Percentiles rank a stretch among this genome's conserved stretches.
Conservation (phyloP, 2,113 vertebrate species). For the Acinonyx jubatus region DNA sequence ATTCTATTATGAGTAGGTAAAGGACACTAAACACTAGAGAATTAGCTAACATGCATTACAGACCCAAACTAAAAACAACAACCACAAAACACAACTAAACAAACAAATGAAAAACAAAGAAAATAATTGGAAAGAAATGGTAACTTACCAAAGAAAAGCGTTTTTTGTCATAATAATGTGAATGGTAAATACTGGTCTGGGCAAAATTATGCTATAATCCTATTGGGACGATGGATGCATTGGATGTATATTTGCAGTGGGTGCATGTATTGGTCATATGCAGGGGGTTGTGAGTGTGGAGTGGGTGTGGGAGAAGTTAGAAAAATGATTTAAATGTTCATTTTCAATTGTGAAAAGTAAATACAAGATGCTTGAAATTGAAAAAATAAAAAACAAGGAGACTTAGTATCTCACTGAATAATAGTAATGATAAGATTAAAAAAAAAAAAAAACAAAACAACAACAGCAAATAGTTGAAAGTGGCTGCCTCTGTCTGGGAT, state of each 20-base stretch:
- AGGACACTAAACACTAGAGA: background rate
- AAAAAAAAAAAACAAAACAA: background rate
- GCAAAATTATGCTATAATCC: background rate
- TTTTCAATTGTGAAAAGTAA: background rate
- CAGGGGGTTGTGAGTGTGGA: background rate
- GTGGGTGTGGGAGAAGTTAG: background rate
- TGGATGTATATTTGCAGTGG: background rate
- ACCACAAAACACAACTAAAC: too few relatives aligned
- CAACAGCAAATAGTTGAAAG: background rate
- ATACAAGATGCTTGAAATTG: background rate
- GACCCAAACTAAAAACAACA: background rate
- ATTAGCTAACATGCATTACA: background rate
- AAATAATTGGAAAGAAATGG: background rate
- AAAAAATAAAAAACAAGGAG: background rate
- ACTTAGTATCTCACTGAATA: background rate
- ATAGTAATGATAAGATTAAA: background rate
- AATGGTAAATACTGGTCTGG: background rate
- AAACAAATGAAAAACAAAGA: background rate
- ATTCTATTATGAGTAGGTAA: background rate
- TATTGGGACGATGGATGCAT: accelerated
- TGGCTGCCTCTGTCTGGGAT: background rate
- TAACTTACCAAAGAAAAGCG: background rate
- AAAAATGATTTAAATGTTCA: background rate
- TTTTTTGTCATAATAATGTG: background rate
- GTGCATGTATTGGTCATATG: background rate